Evolutionary conservation across 2,888 invertebrate genomes (phyloP).

Genomic region (Spisula solida): DNA sequence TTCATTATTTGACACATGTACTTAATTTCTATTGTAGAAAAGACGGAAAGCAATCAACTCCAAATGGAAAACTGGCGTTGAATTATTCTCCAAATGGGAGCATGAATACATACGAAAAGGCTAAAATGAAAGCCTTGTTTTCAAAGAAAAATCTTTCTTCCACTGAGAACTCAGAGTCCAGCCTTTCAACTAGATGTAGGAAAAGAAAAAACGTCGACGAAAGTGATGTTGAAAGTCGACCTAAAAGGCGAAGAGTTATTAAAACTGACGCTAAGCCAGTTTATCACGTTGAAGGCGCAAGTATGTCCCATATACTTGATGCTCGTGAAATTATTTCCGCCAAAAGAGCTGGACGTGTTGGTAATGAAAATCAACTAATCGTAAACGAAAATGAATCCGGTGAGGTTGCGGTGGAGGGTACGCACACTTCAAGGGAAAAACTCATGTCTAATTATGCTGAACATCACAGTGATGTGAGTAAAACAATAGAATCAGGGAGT

Average conservation of each 20-base stretch:
- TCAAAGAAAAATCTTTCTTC: conserved; percentile 7
- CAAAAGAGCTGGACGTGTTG: conserved; percentile 33
- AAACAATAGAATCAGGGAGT: not conserved
- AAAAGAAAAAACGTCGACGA: conserved; percentile 21
- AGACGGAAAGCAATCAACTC: not conserved
- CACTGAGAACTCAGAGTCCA: not conserved
- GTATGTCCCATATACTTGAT: conserved; percentile 25
- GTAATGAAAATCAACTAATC: conserved; percentile 14
- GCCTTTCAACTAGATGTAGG: not conserved
- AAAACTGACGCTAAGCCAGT: not conserved
- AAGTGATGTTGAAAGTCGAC: not conserved
- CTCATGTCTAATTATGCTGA: not conserved
- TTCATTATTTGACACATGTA: no score
- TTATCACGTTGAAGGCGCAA: conserved; percentile 8
- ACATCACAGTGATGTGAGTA: not conserved
- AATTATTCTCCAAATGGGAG: conserved; percentile 34
- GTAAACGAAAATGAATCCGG: conserved; percentile 34
- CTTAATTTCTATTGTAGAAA: not conserved
- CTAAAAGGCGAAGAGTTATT: conserved; percentile 21
- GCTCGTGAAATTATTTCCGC: conserved; percentile 40
- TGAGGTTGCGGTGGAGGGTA: not conserved
- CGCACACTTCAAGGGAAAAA: not conserved
- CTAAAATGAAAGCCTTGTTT: conserved; percentile 35
- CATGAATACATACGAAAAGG: conserved; percentile 33
- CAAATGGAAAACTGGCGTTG: not conserved